phyloP scores from a whole-genome alignment of 2,888 invertebrate genomes.

The Linnaemya vulpina region DNA sequence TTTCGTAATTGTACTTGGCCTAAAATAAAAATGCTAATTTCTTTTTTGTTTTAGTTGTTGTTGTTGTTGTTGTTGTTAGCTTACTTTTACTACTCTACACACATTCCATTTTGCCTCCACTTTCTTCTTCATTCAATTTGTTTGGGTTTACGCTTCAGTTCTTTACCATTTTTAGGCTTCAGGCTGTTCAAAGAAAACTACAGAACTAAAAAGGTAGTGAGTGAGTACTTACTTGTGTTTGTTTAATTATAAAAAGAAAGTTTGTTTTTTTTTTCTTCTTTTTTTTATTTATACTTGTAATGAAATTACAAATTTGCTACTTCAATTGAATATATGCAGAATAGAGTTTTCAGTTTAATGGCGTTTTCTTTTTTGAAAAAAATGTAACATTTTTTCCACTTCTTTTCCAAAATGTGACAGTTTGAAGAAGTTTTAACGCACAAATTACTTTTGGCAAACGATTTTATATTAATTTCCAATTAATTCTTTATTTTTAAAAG shows the following conservation, averaged over 20 bases:
- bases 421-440: no score
- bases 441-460: no score
- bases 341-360: not conserved
- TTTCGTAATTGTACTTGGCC: constrained; percentile 50
- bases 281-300: not conserved
- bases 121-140: constrained; percentile 27
- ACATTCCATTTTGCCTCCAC: constrained; percentile 13
- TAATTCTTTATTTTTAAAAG: no score
- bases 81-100: constrained; percentile 20
- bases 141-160: constrained; percentile 41
- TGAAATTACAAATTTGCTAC: not conserved
- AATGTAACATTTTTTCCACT: no score
- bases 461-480: no score
- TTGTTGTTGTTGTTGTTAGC: not conserved
- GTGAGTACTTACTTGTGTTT: not conserved
- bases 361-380: not conserved
- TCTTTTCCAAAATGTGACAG: no score
- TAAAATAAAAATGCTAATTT: constrained; percentile 35
- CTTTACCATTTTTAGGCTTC: constrained; percentile 43
- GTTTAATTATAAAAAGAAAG: constrained; percentile 17
- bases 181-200: not conserved
- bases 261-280: no score
- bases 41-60: not conserved
- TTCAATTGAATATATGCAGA: not conserved
- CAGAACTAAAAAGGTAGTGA: constrained; percentile 1